Evolutionary conservation across 2,113 vertebrate species (phyloP).

Genomic region (Herpailurus yagouaroundi): DNA sequence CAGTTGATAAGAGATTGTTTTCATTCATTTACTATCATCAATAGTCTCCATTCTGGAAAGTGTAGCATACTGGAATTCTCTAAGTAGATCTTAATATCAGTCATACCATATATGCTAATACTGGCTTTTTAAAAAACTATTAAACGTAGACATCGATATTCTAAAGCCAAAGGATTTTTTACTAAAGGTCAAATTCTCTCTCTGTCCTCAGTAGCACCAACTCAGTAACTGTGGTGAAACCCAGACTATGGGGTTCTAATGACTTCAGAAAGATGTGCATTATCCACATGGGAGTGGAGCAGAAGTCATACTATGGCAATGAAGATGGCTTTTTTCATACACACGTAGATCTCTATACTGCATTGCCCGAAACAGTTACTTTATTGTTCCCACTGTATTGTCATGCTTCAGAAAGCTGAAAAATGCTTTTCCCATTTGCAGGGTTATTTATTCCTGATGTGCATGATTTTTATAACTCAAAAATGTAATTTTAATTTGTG

Average conservation of each 20-base stretch:
- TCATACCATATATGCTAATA: not conserved
- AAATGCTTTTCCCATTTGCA: not conserved
- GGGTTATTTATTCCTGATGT: not conserved
- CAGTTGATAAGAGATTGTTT: not conserved
- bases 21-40: not conserved
- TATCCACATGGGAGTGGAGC: not conserved
- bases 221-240: not conserved
- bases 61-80: slow-evolving; percentile 16
- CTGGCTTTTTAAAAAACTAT: not conserved
- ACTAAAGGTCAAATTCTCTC: slow-evolving; percentile 5
- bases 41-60: not conserved
- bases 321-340: not conserved
- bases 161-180: not conserved
- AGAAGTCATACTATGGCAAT: not conserved
- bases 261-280: not conserved
- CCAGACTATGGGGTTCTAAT: not conserved
- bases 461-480: not conserved
- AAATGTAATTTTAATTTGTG: not conserved
- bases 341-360: not conserved
- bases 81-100: not conserved
- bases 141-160: not conserved
- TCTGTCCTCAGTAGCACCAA: not conserved
- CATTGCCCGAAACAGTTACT: not conserved
- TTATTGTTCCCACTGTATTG: not conserved
- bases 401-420: not conserved